Conservation (phyloP, 2,797 vertebrate genomes). For the Lepilemur septentrionalis region DNA sequence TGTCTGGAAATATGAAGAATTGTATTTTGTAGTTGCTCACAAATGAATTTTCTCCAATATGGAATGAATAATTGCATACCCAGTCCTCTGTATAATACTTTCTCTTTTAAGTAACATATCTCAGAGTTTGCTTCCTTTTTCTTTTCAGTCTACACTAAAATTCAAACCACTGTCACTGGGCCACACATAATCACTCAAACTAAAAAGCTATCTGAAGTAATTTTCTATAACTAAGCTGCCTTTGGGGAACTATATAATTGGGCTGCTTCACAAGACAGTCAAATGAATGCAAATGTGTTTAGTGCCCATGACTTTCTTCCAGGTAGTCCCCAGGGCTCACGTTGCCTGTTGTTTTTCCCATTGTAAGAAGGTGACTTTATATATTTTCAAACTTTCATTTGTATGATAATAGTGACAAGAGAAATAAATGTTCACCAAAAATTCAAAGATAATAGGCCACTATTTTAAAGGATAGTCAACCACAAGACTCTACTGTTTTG, state of each 20-base stretch:
- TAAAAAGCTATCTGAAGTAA: constrained; percentile 69
- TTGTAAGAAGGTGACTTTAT: constrained; percentile 59
- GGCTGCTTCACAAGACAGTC: constrained; percentile 72
- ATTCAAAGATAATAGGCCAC: constrained; percentile 1
- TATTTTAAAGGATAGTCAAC: background rate
- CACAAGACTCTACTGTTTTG: background rate
- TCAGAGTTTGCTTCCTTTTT: background rate
- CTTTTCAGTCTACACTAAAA: background rate
- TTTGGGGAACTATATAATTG: constrained; percentile 76
- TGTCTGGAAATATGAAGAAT: background rate
- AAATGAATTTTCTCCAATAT: background rate
- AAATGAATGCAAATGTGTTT: constrained; percentile 71
- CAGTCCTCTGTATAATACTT: background rate
- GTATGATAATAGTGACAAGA: background rate
- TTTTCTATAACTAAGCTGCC: constrained; percentile 68
- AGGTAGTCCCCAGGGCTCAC: constrained; percentile 61
- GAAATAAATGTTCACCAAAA: constrained; percentile 45
- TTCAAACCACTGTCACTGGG: background rate
- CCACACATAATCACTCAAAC: constrained; percentile 54
- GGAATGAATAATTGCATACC: background rate
- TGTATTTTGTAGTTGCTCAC: background rate
- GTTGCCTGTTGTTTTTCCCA: constrained; percentile 60
- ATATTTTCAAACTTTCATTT: constrained; percentile 42
- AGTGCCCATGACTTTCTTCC: constrained; percentile 36
- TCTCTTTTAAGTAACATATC: background rate